Evolutionary conservation across 2,888 invertebrate species (phyloP).

Genomic region (Dendrolimus pini): DNA sequence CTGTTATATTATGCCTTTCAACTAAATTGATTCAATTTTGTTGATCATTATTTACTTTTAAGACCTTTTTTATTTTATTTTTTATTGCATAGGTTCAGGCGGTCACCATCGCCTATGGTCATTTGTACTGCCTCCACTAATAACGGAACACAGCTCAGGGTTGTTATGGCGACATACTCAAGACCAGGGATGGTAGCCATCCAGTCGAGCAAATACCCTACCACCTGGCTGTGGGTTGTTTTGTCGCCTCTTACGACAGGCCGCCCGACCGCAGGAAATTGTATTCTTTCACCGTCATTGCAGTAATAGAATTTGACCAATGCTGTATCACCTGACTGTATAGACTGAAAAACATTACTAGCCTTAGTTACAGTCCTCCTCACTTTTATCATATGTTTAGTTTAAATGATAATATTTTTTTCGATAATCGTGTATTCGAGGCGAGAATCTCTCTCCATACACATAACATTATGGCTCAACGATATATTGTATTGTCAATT

Average conservation of each 20-base stretch:
- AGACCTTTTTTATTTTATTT: conserved; percentile 24
- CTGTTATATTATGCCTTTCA: conserved; percentile 10
- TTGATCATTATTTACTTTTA: conserved; percentile 47
- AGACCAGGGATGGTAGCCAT: neutral
- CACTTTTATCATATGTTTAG: too few species aligned
- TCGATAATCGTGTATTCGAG: too few species aligned
- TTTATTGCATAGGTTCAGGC: conserved; percentile 6
- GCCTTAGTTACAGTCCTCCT: too few species aligned
- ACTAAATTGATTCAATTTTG: too few species aligned
- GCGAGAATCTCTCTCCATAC: neutral
- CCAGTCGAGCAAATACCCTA: neutral
- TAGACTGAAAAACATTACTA: too few species aligned
- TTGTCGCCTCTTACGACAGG: neutral
- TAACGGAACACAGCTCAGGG: neutral
- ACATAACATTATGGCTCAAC: neutral
- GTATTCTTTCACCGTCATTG: neutral
- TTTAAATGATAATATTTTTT: too few species aligned
- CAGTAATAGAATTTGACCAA: neutral
- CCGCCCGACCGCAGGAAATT: neutral
- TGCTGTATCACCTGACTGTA: too few species aligned
- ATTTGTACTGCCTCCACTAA: neutral
- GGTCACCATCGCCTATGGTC: conserved; percentile 30
- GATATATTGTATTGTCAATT: neutral
- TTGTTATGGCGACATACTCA: neutral
- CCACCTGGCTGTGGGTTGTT: neutral